A percentile compares a stretch with the other conserved stretches of the same genome.
Conservation (phyloP, 2,888 invertebrate genomes). For the Tubulanus polymorphus region DNA sequence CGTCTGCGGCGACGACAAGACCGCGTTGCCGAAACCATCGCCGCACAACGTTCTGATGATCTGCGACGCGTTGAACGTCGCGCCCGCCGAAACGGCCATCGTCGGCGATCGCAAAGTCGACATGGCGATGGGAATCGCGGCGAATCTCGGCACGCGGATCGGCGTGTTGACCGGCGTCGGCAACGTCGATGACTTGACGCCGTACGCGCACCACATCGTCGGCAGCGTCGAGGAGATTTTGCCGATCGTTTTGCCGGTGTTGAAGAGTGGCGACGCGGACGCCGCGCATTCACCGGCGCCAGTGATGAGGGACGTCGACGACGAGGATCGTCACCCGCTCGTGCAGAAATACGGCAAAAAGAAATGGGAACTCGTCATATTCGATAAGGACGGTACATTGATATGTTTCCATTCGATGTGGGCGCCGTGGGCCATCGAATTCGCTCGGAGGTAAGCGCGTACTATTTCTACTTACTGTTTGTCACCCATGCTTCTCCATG, state of each 20-base stretch:
- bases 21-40: slow-evolving; percentile 52
- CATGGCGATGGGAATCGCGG: slow-evolving; percentile 53
- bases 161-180: slow-evolving; percentile 54
- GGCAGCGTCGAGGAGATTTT: slow-evolving; percentile 42
- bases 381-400: slow-evolving; percentile 57
- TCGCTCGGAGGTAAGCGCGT: slow-evolving; percentile 40
- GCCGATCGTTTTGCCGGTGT: slow-evolving; percentile 37
- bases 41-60: slow-evolving; percentile 53
- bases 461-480: no score
- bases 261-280: slow-evolving; percentile 36
- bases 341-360: slow-evolving; percentile 7
- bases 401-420: slow-evolving; percentile 54
- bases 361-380: slow-evolving; percentile 46
- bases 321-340: no score
- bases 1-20: slow-evolving; percentile 54
- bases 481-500: no score
- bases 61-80: slow-evolving; percentile 36
- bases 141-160: slow-evolving; percentile 51
- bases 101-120: slow-evolving; percentile 56
- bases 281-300: slow-evolving; percentile 8
- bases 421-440: slow-evolving; percentile 50
- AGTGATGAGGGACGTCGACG: neutral
- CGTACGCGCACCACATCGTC: slow-evolving; percentile 40
- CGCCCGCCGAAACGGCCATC: slow-evolving; percentile 47
- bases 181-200: slow-evolving; percentile 31